Percentiles rank a stretch among this genome's conserved stretches.
Conservation (phyloP, 2,797 vertebrate genomes). For the Myotis planiceps region DNA sequence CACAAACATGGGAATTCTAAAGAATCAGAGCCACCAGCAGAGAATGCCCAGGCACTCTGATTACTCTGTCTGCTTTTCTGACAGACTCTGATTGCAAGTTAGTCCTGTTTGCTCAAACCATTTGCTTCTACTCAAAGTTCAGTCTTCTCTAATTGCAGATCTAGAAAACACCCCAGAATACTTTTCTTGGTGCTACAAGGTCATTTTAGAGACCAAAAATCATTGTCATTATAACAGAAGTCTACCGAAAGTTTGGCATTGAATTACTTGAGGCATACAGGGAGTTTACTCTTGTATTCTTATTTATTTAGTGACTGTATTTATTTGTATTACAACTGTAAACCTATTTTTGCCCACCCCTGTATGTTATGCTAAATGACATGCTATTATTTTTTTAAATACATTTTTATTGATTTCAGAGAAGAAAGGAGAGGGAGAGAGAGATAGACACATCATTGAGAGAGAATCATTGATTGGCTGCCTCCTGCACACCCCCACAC, state of each 20-base stretch:
- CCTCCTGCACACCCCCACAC: too few relatives aligned
- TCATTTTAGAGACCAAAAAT: neutral
- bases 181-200: neutral
- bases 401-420: too few relatives aligned
- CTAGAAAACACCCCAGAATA: neutral
- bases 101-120: neutral
- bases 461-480: too few relatives aligned
- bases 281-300: neutral
- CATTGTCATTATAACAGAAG: neutral
- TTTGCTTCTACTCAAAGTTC: neutral
- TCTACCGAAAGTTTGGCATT: neutral
- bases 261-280: neutral
- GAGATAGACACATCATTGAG: too few relatives aligned
- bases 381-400: neutral
- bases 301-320: neutral
- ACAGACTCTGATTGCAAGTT: neutral
- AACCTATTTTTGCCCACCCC: neutral
- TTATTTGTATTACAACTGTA: neutral
- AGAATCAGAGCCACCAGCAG: neutral
- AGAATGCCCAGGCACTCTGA: neutral
- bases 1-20: neutral
- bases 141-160: neutral
- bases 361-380: neutral
- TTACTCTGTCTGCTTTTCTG: neutral
- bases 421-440: too few relatives aligned